Base-by-base conservation (phyloP, 2,888 invertebrate species). In the Drosophila siamana region DNA sequence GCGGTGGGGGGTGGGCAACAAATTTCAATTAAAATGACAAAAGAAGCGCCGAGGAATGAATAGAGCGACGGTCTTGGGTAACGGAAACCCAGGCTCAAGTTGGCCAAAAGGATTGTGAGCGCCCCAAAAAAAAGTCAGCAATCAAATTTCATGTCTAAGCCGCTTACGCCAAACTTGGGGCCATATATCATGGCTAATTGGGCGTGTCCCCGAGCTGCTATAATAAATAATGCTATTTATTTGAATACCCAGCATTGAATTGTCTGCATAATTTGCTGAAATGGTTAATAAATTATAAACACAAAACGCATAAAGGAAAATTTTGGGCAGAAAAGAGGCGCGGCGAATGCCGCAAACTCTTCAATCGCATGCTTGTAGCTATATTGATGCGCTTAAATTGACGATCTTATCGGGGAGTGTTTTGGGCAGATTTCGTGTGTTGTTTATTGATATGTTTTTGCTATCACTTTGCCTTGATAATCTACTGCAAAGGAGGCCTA, bases 21-120 rank as follows among this genome's bases (percentile, higher is more conserved):
- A 72, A 69, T 85, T 85, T 86, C 86, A 85, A 85, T 85, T 86
- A 85, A 86, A 85, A 78, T 84, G 69, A 84, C 80, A 86, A 84
- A 72, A 69, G 80, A 65, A 40, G 16, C 48, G 43, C 50, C 46
- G 19, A 24, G 46, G 62, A 60, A 46, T 40, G 62, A 61, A 56
- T n/a, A n/a, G 15, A 26, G 48, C 15, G 8, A 36, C 13, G 13
- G 28, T 2, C 2, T 8, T 7, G 11, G 13, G 36, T 0, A 54
- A 30, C 4, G 63, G 16, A 40, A 30, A 15, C n/a, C 28, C n/a
- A n/a, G 6, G n/a, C 28, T 28, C 9, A 47, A 33, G 56, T 55
- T 51, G 47, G 28, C 69, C 60, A 51, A 63, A 74, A 66, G 61
- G 50, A 60, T 66, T 69, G 46, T 50, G 24, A 7, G 40, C 22